Evolutionary conservation across 2,797 vertebrate genomes (phyloP).

Genomic region (Echiichthys vipera): DNA sequence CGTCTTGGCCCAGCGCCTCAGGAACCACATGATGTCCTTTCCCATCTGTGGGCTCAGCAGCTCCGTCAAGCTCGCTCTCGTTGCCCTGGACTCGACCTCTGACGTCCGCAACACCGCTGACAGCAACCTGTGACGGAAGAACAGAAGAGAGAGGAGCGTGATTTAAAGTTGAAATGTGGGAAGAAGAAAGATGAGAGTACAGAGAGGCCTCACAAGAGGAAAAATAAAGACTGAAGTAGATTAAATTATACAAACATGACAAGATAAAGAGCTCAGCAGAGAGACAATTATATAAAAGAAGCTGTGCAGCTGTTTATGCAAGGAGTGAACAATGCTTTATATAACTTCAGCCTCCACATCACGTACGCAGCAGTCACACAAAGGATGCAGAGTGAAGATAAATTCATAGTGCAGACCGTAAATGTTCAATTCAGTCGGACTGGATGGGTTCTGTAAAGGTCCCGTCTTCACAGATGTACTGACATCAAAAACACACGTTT

Average conservation of each 20-base stretch:
- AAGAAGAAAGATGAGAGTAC: neutral
- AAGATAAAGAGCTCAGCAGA: neutral
- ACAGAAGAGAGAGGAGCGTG: neutral
- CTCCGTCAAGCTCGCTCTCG: slow-evolving; percentile 93
- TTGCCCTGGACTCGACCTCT: slow-evolving; percentile 97
- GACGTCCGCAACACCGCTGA: slow-evolving; percentile 96
- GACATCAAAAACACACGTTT: too few relatives aligned
- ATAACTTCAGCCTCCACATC: neutral
- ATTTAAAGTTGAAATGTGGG: neutral
- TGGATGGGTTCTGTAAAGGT: too few relatives aligned
- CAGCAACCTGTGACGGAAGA: slow-evolving; percentile 86
- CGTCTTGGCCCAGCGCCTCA: slow-evolving; percentile 97
- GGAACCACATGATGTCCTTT: slow-evolving; percentile 98
- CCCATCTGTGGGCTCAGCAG: slow-evolving; percentile 99
- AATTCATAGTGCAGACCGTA: too few relatives aligned
- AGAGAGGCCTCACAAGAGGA: too few relatives aligned
- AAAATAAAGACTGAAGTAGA: neutral
- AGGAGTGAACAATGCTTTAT: neutral
- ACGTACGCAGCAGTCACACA: neutral
- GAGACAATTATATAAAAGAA: neutral
- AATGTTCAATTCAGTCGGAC: too few relatives aligned
- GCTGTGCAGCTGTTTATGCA: neutral
- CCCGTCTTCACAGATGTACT: too few relatives aligned
- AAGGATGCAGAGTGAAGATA: neutral
- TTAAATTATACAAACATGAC: neutral